Percentiles rank a stretch among this genome's conserved stretches.
These are phyloP conservation scores for Hirtodrosophila cameraria DNA, from an alignment of 2,888 invertebrate species.

Conservation along the genomic window DNA sequence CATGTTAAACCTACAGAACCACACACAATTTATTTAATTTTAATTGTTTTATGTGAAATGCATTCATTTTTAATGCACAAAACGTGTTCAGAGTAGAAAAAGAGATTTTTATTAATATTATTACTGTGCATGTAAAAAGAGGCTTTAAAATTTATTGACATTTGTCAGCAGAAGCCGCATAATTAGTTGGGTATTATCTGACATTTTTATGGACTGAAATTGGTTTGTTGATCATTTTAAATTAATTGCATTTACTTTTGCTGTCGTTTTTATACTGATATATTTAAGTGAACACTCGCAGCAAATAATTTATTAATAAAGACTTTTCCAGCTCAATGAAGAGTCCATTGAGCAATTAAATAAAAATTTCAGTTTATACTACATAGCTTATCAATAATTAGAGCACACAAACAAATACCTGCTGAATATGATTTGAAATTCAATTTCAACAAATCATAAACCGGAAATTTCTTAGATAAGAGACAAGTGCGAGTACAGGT, in stretches of 20 bases:
- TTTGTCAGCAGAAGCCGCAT: conserved; percentile 28
- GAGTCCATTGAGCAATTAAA: neutral
- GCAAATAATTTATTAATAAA: conserved; percentile 7
- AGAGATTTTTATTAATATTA: neutral
- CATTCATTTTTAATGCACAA: conserved; percentile 32
- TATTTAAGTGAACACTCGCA: conserved; percentile 10
- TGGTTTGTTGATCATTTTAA: conserved; percentile 5
- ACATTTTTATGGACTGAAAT: conserved; percentile 11
- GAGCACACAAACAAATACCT: conserved; percentile 5
- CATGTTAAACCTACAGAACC: conserved; percentile 41
- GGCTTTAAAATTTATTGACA: conserved; percentile 25
- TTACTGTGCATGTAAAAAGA: neutral
- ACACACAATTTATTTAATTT: conserved; percentile 52
- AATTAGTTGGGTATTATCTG: conserved; percentile 44
- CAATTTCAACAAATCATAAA: conserved; percentile 18
- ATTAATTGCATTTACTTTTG: conserved; percentile 20
- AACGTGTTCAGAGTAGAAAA: conserved; percentile 19
- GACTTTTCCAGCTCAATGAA: neutral
- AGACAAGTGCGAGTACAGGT: conserved; percentile 3
- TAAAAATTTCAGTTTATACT: conserved; percentile 2
- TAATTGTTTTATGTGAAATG: conserved; percentile 51
- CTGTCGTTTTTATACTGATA: neutral
- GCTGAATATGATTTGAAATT: conserved; percentile 9
- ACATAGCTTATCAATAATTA: too few species aligned
- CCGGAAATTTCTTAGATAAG: conserved; percentile 23